Conservation (phyloP, 2,888 invertebrate genomes). For the Ennomos quercinarius region DNA sequence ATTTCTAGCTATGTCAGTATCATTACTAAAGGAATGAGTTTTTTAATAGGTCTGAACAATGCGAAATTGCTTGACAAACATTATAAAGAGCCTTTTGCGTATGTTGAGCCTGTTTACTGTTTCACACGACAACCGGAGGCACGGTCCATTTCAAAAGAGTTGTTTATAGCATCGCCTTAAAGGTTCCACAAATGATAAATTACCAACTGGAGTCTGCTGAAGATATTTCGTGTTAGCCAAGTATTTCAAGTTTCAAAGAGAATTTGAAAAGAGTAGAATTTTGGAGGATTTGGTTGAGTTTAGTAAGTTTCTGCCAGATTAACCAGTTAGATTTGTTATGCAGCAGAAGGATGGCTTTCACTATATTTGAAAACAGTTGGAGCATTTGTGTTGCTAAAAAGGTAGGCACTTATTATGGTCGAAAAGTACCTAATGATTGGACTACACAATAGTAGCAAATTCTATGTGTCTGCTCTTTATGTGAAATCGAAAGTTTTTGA, state of each 20-base stretch:
- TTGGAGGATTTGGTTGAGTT: slow-evolving; percentile 15
- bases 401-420: too few species aligned
- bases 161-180: slow-evolving; percentile 47
- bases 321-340: slow-evolving; percentile 14
- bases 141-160: slow-evolving; percentile 49
- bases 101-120: slow-evolving; percentile 4
- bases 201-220: slow-evolving; percentile 49
- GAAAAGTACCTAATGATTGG: too few species aligned
- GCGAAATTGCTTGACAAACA: too few species aligned
- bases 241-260: slow-evolving; percentile 24
- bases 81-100: neutral
- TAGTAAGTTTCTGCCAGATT: slow-evolving; percentile 14
- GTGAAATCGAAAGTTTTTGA: too few species aligned
- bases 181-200: slow-evolving; percentile 59
- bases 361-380: neutral
- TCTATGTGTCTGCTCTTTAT: too few species aligned
- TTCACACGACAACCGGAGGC: slow-evolving; percentile 38
- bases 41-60: too few species aligned
- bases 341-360: slow-evolving; percentile 1
- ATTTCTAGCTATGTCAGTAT: too few species aligned
- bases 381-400: too few species aligned
- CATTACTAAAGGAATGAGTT: too few species aligned
- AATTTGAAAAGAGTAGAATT: slow-evolving; percentile 24
- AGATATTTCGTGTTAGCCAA: slow-evolving; percentile 39
- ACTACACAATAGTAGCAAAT: too few species aligned